Percentiles rank a stretch among this genome's conserved stretches.
These are phyloP conservation scores for Mamestra brassicae DNA, from an alignment of 2,888 invertebrate genomes.

Conservation along the genomic window DNA sequence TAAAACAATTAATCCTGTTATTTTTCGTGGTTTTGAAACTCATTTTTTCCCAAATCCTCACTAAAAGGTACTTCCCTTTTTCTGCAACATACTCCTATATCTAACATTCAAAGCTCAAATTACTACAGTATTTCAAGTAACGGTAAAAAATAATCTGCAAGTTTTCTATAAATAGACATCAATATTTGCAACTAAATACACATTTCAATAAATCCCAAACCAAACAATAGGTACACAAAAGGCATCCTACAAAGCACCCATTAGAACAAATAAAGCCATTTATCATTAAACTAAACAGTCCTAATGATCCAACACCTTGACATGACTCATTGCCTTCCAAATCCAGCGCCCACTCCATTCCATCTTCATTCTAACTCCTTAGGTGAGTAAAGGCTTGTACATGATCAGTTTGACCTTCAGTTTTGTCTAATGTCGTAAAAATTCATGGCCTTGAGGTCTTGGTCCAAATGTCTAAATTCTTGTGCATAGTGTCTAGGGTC, in stretches of 20 bases:
- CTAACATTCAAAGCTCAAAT: too few relatives aligned
- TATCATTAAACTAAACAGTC: constrained; percentile 54
- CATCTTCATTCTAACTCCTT: constrained; percentile 60
- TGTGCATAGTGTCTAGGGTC: too few relatives aligned
- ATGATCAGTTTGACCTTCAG: neutral
- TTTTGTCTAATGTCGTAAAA: neutral
- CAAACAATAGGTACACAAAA: constrained; percentile 4
- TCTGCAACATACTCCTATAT: too few relatives aligned
- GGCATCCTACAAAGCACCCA: constrained; percentile 24
- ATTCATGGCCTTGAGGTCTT: too few relatives aligned
- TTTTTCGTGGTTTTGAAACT: too few relatives aligned
- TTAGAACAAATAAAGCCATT: constrained; percentile 49
- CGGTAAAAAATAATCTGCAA: too few relatives aligned
- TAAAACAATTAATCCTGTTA: too few relatives aligned
- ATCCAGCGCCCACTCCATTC: constrained; percentile 65
- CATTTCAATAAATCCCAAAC: constrained; percentile 13
- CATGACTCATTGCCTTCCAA: constrained; percentile 59
- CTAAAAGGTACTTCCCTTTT: too few relatives aligned
- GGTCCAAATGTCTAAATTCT: too few relatives aligned
- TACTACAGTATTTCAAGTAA: too few relatives aligned
- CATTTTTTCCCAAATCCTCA: too few relatives aligned
- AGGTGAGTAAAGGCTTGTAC: constrained; percentile 6
- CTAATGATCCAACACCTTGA: constrained; percentile 58
- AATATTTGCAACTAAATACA: neutral
- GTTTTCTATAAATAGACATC: too few relatives aligned